A percentile compares a stretch with the other conserved stretches of the same genome.
These are phyloP conservation scores for Pterocles gutturalis DNA, from an alignment of 2,113 vertebrate genomes.

Conservation along the genomic window DNA sequence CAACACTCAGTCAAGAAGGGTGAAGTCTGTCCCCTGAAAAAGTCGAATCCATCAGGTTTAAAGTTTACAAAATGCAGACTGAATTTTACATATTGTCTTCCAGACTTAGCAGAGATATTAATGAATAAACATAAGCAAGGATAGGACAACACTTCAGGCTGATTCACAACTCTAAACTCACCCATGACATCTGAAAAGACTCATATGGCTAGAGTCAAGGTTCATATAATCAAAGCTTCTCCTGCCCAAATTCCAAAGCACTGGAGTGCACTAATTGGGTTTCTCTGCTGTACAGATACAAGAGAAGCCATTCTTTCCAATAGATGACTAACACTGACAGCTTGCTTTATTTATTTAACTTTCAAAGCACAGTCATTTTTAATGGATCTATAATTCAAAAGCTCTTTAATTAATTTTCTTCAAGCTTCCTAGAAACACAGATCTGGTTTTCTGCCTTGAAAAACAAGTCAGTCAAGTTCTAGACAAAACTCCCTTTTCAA, in stretches of 20 bases:
- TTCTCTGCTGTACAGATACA: background rate
- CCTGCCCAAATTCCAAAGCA: background rate
- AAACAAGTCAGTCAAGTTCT: constrained; percentile 20
- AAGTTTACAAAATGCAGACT: background rate
- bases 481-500: background rate
- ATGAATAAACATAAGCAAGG: background rate
- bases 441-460: constrained; percentile 10
- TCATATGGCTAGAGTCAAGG: background rate
- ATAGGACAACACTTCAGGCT: background rate
- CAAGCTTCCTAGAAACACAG: constrained; percentile 36
- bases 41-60: background rate
- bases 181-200: background rate
- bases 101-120: background rate
- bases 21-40: background rate
- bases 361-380: constrained; percentile 52
- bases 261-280: background rate
- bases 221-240: background rate
- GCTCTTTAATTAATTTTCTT: constrained; percentile 46
- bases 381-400: constrained; percentile 50
- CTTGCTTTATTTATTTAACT: constrained; percentile 28
- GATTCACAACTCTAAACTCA: background rate
- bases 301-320: background rate
- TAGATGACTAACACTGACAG: constrained; percentile 7
- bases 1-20: background rate
- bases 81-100: background rate